Evolutionary conservation across 2,888 invertebrate species (phyloP).

Genomic region (Neocrepidodera transversa): DNA sequence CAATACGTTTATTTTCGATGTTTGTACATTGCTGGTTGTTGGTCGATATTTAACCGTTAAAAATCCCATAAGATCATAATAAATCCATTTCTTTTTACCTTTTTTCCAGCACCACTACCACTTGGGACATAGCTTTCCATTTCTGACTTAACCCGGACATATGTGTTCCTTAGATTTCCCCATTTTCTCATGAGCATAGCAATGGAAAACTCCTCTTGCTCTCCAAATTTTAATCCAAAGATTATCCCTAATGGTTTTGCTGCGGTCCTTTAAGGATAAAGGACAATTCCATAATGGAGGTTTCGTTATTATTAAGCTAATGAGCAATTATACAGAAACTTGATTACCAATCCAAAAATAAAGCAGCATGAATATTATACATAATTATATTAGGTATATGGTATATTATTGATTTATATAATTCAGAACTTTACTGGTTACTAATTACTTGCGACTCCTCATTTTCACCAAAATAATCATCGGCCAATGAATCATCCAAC

Average conservation of each 20-base stretch:
- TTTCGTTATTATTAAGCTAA: neutral
- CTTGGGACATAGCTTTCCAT: conserved; percentile 13
- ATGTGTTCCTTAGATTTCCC: conserved; percentile 25
- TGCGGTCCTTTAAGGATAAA: conserved; percentile 3
- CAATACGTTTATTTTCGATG: too few relatives aligned
- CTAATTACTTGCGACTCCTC: neutral
- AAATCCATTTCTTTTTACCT: conserved; percentile 25
- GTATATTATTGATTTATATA: neutral
- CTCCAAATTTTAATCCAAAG: conserved; percentile 16
- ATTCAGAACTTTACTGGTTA: neutral
- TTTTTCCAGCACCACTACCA: conserved; percentile 20
- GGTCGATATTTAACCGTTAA: conserved; percentile 14
- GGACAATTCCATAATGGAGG: conserved; percentile 10
- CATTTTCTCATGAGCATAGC: conserved; percentile 20
- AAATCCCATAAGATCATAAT: conserved; percentile 27
- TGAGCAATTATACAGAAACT: conserved; percentile 6
- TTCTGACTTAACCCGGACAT: conserved; percentile 24
- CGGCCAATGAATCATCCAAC: neutral
- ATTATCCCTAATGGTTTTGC: conserved; percentile 11
- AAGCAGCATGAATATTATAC: neutral
- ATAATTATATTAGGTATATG: neutral
- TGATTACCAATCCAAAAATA: too few relatives aligned
- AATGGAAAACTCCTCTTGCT: conserved; percentile 9
- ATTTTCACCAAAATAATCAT: conserved; percentile 3
- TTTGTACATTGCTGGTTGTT: too few relatives aligned